Base-by-base conservation (phyloP, 2,113 vertebrate species). In the Bostrychus sinensis region DNA sequence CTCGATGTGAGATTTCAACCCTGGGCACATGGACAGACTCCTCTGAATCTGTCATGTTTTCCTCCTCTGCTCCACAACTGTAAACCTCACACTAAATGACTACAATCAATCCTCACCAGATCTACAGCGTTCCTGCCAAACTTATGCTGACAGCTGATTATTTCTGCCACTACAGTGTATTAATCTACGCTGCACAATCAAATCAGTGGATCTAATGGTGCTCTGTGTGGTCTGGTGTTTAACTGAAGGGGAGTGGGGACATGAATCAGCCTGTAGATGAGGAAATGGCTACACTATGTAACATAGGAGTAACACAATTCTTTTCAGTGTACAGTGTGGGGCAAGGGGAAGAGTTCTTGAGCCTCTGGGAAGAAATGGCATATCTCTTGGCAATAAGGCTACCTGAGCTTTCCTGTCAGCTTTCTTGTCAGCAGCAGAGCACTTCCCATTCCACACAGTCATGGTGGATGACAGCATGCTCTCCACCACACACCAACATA, bases 61-160 rank as follows among this genome's bases (percentile, higher is more conserved):
- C 72, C 72, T 75, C 66, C 13, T 22, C 69, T 1, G 72, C 62
- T 77, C 59, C 62, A 50, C 75, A 61, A 80, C 83, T 70, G 72
- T 77, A 82, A 72, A 83, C 70, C 78, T 77, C 72, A 3, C 37
- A 37, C 42, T 84, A 85, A 86, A 89, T 77, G 76, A 84, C 43
- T 41, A 67, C 77, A 57, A 88, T 88, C 82, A 89, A 88, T 86
- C 82, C 78, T 82, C 48, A 62, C 42, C 61, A 73, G 78, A 77
- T 77, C 58, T 74, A 80, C 78, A 82, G 55, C 20, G 72, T 63
- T 70, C 72, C 65, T 82, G 73, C 61, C 79, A 73, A 66, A 77
- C 70, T 73, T 59, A 56, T 41, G 58, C 11, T 66, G 75, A 81
- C 77, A 72, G 75, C 57, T 84, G 80, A 84, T 86, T 81, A 89